Base-by-base conservation (phyloP, 2,888 invertebrate genomes). In the Gari tellinella region DNA sequence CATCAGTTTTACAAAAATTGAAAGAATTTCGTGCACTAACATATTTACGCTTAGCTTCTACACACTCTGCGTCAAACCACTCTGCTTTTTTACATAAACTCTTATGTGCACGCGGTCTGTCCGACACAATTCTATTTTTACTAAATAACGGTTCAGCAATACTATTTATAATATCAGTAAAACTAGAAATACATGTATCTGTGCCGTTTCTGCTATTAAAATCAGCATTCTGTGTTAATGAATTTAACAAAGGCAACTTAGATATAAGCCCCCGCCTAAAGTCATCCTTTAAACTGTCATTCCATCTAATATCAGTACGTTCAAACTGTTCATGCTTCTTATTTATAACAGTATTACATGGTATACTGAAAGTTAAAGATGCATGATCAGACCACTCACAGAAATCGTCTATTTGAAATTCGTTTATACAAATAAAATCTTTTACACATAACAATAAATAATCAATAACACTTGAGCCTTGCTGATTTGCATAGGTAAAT, bases 31-130 rank as follows among this genome's bases (percentile, higher is more conserved):
- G 25, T 25, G 57, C 57, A 12, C 31, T 37, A 21, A 45, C 25
- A 43, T 57, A 57, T 17, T 3, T 17, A 15, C 8, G 21, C 17
- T 25, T 41, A 17, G 45, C 45, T 2, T 57, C 12, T 2, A 21
- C n/a, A 38, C 57, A 57, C 8, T 57, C 45, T 10, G 10, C 2
- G 26, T 57, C 57, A 45, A 57, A 57, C 57, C 57, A 57, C 15
- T 57, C 31, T 15, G 14, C 26, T 23, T 57, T 25, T 15, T 26
- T n/a, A 19, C 15, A 3, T 7, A 55, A 17, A 10, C 17, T 21
- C 10, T 7, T 21, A 19, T 55, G 17, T 15, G 52, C 26, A n/a
- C 15, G 4, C 19, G 17, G 21, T 21, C 14, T 55, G 17, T 12
- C 10, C 12, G 10, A 10, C 4, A 31, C 17, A 17, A 31, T 40